phyloP scores from a whole-genome alignment of 2,888 invertebrate genomes.

The Liodrosophila aerea region DNA sequence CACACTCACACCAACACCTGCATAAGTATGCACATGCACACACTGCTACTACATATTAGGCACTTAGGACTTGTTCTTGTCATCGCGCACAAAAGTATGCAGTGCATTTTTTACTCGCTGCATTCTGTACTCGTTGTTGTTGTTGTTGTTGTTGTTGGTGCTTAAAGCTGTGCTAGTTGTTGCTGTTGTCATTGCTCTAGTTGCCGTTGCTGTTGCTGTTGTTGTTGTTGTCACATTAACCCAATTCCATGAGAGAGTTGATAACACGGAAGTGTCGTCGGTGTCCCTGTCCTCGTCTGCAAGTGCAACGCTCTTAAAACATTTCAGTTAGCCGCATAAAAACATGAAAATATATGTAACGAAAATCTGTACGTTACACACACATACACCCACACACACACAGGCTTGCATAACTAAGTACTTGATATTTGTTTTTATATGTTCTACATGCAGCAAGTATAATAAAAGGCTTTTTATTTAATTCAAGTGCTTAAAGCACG shows the following conservation, averaged over 20 bases:
- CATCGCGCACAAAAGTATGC: conserved; percentile 27
- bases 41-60: too few species aligned
- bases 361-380: conserved; percentile 34
- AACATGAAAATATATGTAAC: conserved; percentile 61
- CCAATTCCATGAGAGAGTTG: conserved; percentile 54
- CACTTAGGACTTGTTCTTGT: conserved; percentile 5
- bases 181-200: conserved; percentile 14
- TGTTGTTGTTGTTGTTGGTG: conserved; percentile 24
- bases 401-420: conserved; percentile 1
- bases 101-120: conserved; percentile 16
- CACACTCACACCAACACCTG: too few species aligned
- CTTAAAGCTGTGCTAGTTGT: conserved; percentile 7
- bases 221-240: conserved; percentile 64
- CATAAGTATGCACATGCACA: too few species aligned
- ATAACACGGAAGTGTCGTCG: conserved; percentile 69
- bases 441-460: too few species aligned
- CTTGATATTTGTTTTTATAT: too few species aligned
- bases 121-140: conserved; percentile 14
- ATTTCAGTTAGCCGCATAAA: conserved; percentile 56
- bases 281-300: conserved; percentile 42
- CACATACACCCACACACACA: conserved; percentile 23
- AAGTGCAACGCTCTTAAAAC: conserved; percentile 49
- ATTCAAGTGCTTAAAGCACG: too few species aligned
- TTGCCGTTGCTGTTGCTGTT: conserved; percentile 7
- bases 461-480: neutral